A percentile compares a stretch with the other conserved stretches of the same genome.
These are phyloP conservation scores for Argyresthia albistria DNA, from an alignment of 2,888 invertebrate species.

Conservation along the genomic window DNA sequence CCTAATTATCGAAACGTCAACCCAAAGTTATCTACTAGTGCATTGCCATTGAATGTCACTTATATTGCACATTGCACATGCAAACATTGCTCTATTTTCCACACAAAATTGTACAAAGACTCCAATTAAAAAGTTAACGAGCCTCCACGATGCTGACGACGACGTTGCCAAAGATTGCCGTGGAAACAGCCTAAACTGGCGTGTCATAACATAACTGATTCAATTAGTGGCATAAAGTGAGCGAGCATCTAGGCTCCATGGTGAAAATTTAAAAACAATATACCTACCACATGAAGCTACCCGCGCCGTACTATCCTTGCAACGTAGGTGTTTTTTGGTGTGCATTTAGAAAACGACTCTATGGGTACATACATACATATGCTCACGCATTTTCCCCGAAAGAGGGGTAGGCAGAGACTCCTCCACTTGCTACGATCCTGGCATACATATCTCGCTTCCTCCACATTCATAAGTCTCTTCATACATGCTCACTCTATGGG, in stretches of 20 bases:
- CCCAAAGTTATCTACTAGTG: no score
- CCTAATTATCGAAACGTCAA: not conserved
- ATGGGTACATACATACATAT: no score
- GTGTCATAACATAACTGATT: slow-evolving; percentile 1
- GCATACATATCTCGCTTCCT: no score
- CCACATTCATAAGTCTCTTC: no score
- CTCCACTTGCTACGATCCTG: no score
- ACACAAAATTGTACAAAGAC: no score
- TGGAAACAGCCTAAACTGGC: not conserved
- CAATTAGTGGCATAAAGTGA: slow-evolving; percentile 13
- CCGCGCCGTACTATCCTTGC: not conserved
- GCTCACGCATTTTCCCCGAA: no score
- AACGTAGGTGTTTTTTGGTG: no score
- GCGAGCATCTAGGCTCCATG: slow-evolving; percentile 6
- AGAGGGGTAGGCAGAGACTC: no score
- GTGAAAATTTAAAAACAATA: slow-evolving; percentile 1
- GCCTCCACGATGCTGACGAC: not conserved
- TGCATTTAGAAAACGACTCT: no score
- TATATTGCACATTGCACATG: not conserved
- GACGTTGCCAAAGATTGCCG: not conserved
- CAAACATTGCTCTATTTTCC: not conserved
- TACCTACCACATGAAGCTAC: not conserved
- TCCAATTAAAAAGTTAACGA: slow-evolving; percentile 1
- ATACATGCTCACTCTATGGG: no score
- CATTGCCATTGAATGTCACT: not conserved